Base-by-base conservation (phyloP, 2,113 vertebrate species). In the Sigmodon hispidus region DNA sequence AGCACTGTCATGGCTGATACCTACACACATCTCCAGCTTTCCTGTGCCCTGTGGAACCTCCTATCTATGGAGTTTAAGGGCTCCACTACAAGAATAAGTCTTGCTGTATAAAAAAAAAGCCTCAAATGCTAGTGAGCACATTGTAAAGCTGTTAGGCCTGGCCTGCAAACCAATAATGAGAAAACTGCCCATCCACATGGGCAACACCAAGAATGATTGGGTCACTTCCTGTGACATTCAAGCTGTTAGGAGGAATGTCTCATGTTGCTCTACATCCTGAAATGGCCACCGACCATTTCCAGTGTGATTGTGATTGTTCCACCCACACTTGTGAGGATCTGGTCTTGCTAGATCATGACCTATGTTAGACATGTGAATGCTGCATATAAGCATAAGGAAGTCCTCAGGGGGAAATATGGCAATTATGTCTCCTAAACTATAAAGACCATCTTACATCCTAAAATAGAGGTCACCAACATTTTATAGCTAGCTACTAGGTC, bases 201-300 rank as follows among this genome's bases (percentile, higher is more conserved):
- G 19, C 11, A 29, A 21, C 31, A 16, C 26, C 7, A 24, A 69
- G 29, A 43, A 45, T 12, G 67, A 7, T 40, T 99, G 98, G 73
- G 98, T 99, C 98, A 98, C 99, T 96, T 98, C 99, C 94, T 99
- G 99, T 98, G 99, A 99, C 97, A 98, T 98, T 90, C 99, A 99
- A 91, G 99, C 99, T 94, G 98, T 99, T 89, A 98, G 99, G 99
- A 95, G 99, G 99, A 0, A 99, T 12, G 99, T 98, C 34, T 97
- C 99, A 48, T 99, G 99, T 97, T 98, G 99, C 98, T 98, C 99
- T 1, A 98, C 26, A 98, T 48, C 91, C 98, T 6, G 98, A 99
- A 73, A 99, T 99, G 96, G 98, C 96, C 98, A 99, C 96, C 98
- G 99, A 13, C 99, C 98, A 1, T 98, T 99, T 36, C 99, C 99